Conservation (phyloP, 1,140 invertebrate species). For the Saccostrea echinata region DNA sequence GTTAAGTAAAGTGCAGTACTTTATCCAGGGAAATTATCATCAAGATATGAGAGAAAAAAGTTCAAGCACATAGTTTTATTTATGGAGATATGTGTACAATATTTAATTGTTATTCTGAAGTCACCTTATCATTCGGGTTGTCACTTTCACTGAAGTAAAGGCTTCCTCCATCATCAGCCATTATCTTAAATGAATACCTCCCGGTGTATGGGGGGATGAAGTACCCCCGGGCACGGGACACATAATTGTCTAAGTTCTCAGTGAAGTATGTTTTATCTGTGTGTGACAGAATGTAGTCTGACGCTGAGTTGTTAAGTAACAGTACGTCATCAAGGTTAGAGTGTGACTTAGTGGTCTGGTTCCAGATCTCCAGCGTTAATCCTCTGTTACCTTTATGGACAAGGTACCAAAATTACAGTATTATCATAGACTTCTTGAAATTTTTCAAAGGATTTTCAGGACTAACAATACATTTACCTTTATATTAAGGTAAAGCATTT, state of each 20-base stretch:
- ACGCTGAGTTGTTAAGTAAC: constrained; percentile 7
- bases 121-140: constrained; percentile 52
- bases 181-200: constrained; percentile 45
- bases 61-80: background rate
- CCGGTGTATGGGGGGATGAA: constrained; percentile 54
- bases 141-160: constrained; percentile 56
- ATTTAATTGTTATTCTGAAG: background rate
- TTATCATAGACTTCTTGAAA: background rate
- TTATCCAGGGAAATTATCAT: no score
- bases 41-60: no score
- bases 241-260: constrained; percentile 24
- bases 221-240: constrained; percentile 42
- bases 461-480: background rate
- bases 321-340: constrained; percentile 32
- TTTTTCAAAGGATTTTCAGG: background rate
- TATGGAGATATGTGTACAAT: background rate
- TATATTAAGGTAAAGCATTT: background rate
- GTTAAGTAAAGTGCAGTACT: no score
- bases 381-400: constrained; percentile 65
- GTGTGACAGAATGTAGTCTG: constrained; percentile 36
- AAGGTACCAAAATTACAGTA: background rate
- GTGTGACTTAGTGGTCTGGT: constrained; percentile 48
- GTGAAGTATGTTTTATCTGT: constrained; percentile 44
- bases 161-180: constrained; percentile 49
- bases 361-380: constrained; percentile 59